These are phyloP conservation scores for Paralichthys olivaceus DNA, from an alignment of 2,113 vertebrate genomes.

Conservation along the genomic window DNA sequence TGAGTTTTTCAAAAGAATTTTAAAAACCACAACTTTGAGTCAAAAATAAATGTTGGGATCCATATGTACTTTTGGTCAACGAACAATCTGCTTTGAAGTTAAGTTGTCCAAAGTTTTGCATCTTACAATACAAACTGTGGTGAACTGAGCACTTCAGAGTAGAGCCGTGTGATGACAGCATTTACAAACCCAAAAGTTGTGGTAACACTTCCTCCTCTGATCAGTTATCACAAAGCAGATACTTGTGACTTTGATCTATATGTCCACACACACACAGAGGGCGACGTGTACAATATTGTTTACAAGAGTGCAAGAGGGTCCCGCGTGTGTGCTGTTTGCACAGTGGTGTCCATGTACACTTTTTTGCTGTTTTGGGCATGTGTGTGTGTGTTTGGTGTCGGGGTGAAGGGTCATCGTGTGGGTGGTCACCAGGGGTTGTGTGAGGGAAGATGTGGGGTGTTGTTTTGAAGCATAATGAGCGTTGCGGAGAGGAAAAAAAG, in stretches of 20 bases:
- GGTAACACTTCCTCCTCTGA: background rate
- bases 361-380: conserved; percentile 29
- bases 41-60: no score
- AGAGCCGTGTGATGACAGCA: background rate
- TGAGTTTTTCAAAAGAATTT: no score
- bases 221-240: conserved; percentile 12
- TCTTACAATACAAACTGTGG: background rate
- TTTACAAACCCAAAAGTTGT: background rate
- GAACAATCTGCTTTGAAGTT: no score
- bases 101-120: background rate
- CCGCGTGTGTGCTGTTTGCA: conserved; percentile 39
- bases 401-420: conserved; percentile 65
- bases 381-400: conserved; percentile 4
- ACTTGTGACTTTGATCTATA: conserved; percentile 5
- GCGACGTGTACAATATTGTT: conserved; percentile 42
- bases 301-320: conserved; percentile 27
- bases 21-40: no score
- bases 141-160: background rate
- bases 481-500: conserved; percentile 7
- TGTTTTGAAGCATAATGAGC: conserved; percentile 64
- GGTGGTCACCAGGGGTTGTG: conserved; percentile 58
- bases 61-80: no score
- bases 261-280: background rate
- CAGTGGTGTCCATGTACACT: conserved; percentile 41
- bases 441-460: conserved; percentile 46